A percentile compares a stretch with the other conserved stretches of the same genome.
phyloP scores from a whole-genome alignment of 2,888 invertebrate genomes.

The Pammene aurita region DNA sequence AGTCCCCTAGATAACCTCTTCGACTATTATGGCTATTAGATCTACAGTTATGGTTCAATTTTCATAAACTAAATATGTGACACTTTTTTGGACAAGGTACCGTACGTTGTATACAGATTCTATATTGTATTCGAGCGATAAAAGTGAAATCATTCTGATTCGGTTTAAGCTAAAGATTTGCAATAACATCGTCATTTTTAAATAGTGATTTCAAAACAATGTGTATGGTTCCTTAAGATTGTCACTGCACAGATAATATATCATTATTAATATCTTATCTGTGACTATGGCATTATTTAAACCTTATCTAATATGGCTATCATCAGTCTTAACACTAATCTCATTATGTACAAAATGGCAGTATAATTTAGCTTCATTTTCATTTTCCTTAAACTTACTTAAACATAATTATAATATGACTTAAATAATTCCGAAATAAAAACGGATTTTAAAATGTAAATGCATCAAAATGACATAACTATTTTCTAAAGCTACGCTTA shows the following conservation, averaged over 20 bases:
- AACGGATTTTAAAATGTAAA: slow-evolving; percentile 53
- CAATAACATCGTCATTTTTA: no score
- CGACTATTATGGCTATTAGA: no score
- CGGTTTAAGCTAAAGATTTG: no score
- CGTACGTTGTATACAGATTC: no score
- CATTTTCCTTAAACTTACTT: slow-evolving; percentile 52
- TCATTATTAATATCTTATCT: neutral
- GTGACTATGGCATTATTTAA: slow-evolving; percentile 1
- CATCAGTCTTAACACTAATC: slow-evolving; percentile 62
- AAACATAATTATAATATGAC: slow-evolving; percentile 46
- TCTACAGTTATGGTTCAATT: no score
- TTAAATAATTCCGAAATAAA: slow-evolving; percentile 41
- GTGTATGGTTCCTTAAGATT: neutral
- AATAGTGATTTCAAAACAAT: no score
- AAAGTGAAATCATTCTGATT: no score
- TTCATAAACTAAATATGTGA: no score
- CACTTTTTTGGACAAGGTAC: no score
- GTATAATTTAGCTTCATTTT: slow-evolving; percentile 76
- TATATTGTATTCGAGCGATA: no score
- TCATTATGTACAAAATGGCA: slow-evolving; percentile 73
- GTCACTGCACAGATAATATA: slow-evolving; percentile 17
- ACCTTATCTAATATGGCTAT: slow-evolving; percentile 56
- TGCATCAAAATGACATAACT: slow-evolving; percentile 60
- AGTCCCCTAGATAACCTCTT: no score
- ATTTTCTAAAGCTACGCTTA: slow-evolving; percentile 43